Evolutionary conservation across 2,113 vertebrate genomes (phyloP).

Genomic region (pig (Sus scrofa)): T2T-Sscrofa CM000820.6:105987501-105988000

Average conservation of each 20-base stretch:
- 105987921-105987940: background rate
- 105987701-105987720: background rate
- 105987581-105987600: background rate
- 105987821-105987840: background rate
- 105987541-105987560: constrained; percentile 37
- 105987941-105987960: background rate
- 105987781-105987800: background rate
- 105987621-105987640: constrained; percentile 3
- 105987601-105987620: background rate
- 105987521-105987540: constrained; percentile 13
- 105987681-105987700: too few species aligned
- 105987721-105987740: background rate
- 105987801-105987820: background rate
- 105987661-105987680: background rate
- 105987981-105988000: background rate
- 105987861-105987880: background rate
- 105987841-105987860: background rate
- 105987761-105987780: constrained; percentile 21
- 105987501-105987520: background rate
- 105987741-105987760: constrained; percentile 38
- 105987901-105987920: background rate
- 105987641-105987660: background rate
- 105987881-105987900: background rate
- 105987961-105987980: background rate
- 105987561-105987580: constrained; percentile 6